Base-by-base conservation (phyloP, 1,140 invertebrate genomes). In the Bombus waltoni region DNA sequence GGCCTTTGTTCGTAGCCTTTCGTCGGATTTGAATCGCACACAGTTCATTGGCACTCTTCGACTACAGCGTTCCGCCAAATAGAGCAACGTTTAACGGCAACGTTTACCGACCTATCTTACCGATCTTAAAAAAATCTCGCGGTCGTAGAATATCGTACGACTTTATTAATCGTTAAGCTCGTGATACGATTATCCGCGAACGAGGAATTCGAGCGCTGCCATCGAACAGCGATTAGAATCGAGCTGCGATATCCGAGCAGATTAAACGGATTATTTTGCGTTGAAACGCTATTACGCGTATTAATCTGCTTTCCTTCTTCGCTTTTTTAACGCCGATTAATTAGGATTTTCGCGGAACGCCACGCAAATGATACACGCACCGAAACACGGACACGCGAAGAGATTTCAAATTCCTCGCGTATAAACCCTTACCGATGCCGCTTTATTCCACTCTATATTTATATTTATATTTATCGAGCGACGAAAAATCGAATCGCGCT, bases 11-110 rank as follows among this genome's bases (percentile, higher is more conserved):
- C 44, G 13, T 15, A 44, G 15, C 0, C 44, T 47, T 47, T 18
- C 18, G 18, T 53, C 22, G 22, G 0, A 22, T 22, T 53, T 22
- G 22, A 22, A 53, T 53, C 2, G 18, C 1, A 0, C 1, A 0
- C 47, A 8, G 6, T 53, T 8, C 15, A 18, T 22, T 6, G 47
- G 5, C 18, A 2, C 47, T 8, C 1, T 8, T 53, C 18, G 18
- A 0, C 47, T 22, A 32, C 1, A 32, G 32, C 32, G 32, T 32
- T 32, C 32, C 32, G 32, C 32, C 32, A 32, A 32, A 32, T 32
- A 32, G 32, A 32, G 32, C 32, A 32, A 32, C 32, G 32, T 32
- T 32, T 32, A 32, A 32, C 32, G 1, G 32, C 32, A 32, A 32
- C 32, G 32, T 32, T 32, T 32, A 32, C 32, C 32, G 32, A 32